Base-by-base conservation (phyloP, 2,888 invertebrate genomes). In the Anarsia innoxiella region DNA sequence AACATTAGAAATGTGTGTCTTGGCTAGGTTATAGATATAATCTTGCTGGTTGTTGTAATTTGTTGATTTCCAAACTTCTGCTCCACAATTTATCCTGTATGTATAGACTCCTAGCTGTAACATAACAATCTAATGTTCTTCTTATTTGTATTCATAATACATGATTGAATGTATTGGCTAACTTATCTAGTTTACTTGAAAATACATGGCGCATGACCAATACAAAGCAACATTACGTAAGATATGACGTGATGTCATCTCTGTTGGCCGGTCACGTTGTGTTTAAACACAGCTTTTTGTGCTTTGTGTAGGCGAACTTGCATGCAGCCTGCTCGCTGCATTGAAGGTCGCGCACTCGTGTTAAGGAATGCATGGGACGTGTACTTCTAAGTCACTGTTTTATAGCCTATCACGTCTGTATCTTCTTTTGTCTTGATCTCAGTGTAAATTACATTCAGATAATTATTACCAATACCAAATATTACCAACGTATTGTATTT, bases 211-310 rank as follows among this genome's bases (percentile, higher is more conserved):
- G 19, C 12, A 34, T 23, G 32, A 10, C 12, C 16, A 12, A 23
- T 23, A 34, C 31, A 37, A 26, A 28, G 16, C 28, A 19, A 11
- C 23, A 11, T 38, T 37, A 26, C 40, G 42, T 37, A 48, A 48
- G 47, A 40, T 50, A 47, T 50, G 43, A 23, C 15, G 38, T 39
- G 47, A 42, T 48, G 46, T 48, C 49, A 48, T 32, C 39, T 37
- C 38, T 34, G 31, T 26, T 40, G 44, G 36, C 45, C 41, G 44
- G 37, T 32, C 41, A 35, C 23, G 31, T 26, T 23, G 35, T 29
- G 33, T 12, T 31, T 27, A 31, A 34, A 41, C 30, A 37, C 27
- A 29, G 28, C 14, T 36, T 39, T 32, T 32, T 36, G 25, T 32
- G 28, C 19, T 12, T 11, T 31, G 25, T 23, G 39, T 39, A 35